phyloP scores from a whole-genome alignment of 2,888 invertebrate genomes.

The Pecten maximus region DNA sequence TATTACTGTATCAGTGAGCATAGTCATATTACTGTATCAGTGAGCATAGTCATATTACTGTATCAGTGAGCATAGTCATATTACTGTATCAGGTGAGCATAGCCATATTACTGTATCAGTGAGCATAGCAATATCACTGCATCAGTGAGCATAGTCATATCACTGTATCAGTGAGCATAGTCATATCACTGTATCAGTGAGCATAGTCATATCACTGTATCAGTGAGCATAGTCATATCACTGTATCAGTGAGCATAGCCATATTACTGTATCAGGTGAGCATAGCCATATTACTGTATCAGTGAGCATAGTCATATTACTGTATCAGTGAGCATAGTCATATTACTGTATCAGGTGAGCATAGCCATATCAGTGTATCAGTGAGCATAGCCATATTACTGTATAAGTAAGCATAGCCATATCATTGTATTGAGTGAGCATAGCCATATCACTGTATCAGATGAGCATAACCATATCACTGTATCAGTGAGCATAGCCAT shows the following conservation, averaged over 20 bases:
- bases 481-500: conserved; percentile 81
- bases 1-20: conserved; percentile 81
- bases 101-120: conserved; percentile 78
- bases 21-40: conserved; percentile 68
- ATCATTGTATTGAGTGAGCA: conserved; percentile 81
- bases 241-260: conserved; percentile 81
- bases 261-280: conserved; percentile 85
- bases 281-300: not conserved
- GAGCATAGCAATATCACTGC: conserved; percentile 64
- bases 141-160: conserved; percentile 81
- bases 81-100: conserved; percentile 85
- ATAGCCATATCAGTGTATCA: not conserved
- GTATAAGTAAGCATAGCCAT: conserved; percentile 81
- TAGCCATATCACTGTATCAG: conserved; percentile 83
- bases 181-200: conserved; percentile 79
- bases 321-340: conserved; percentile 81
- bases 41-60: conserved; percentile 73
- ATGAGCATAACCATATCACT: conserved; percentile 79
- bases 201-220: conserved; percentile 56
- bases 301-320: conserved; percentile 79
- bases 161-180: conserved; percentile 81
- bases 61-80: conserved; percentile 81
- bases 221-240: conserved; percentile 80
- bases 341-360: conserved; percentile 85
- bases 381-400: conserved; percentile 79